A percentile compares a stretch with the other conserved stretches of the same genome.
These are phyloP conservation scores for Anguilla japonica DNA, from an alignment of 2,113 vertebrate species.

Conservation along the genomic window DNA sequence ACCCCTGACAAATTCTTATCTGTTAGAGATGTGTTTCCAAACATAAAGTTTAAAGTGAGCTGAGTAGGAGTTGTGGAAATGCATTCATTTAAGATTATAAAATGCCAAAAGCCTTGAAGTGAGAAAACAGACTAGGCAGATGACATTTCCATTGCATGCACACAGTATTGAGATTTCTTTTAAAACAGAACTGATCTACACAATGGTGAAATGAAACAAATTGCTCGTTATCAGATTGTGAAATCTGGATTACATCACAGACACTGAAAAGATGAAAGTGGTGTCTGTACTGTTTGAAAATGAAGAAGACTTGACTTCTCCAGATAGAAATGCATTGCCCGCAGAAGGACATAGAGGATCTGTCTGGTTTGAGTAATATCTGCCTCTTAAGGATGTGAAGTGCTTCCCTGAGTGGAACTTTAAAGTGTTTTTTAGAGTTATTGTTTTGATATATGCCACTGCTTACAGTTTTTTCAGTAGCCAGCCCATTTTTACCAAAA, in stretches of 20 bases:
- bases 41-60: not conserved
- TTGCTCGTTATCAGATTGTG: conserved; percentile 35
- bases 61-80: not conserved
- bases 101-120: not conserved
- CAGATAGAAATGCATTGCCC: not conserved
- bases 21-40: not conserved
- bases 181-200: conserved; percentile 34
- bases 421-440: not conserved
- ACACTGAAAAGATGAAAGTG: not conserved
- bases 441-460: not conserved
- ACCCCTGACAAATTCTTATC: not conserved
- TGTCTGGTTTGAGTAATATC: conserved; percentile 9
- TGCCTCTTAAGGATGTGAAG: not conserved
- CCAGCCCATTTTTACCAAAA: not conserved
- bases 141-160: conserved; percentile 29
- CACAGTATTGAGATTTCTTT: conserved; percentile 36
- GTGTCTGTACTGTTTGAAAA: not conserved
- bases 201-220: conserved; percentile 35
- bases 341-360: not conserved
- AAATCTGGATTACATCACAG: conserved; percentile 34
- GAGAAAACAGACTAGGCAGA: not conserved
- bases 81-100: not conserved
- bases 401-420: conserved; percentile 4
- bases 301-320: not conserved
- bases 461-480: not conserved